phyloP scores from a whole-genome alignment of 2,113 vertebrate species.

The Tragelaphus imberbis region DNA sequence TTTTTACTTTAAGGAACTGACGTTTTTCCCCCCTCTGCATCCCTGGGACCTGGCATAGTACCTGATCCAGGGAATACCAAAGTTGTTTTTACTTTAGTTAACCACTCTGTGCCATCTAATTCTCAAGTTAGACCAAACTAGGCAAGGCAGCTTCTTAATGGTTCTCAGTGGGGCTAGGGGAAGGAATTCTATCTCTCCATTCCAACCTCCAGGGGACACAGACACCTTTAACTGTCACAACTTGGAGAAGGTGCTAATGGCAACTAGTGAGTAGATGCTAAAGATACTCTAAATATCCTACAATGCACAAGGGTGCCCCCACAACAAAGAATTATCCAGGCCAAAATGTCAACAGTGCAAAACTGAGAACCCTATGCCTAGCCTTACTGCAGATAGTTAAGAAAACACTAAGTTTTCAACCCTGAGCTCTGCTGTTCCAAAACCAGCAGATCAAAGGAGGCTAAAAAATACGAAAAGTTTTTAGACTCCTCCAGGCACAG shows the following conservation, averaged over 20 bases:
- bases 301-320: background rate
- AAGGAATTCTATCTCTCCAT: background rate
- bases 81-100: background rate
- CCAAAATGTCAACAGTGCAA: background rate
- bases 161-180: background rate
- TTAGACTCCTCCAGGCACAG: background rate
- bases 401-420: background rate
- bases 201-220: background rate
- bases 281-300: background rate
- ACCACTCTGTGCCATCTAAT: background rate
- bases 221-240: background rate
- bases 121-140: background rate
- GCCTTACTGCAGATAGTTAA: background rate
- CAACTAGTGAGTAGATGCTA: background rate
- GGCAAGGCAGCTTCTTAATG: background rate
- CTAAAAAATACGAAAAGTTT: background rate
- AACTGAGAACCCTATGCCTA: background rate
- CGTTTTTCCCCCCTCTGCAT: background rate
- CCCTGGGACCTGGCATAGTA: background rate
- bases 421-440: background rate
- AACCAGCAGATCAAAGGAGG: background rate
- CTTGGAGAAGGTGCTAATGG: background rate
- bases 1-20: background rate
- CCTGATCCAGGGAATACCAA: background rate
- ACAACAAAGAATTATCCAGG: background rate